Percentiles rank a stretch among this genome's conserved stretches.
Conservation (phyloP, 2,888 invertebrate species). For the Leucania comma region DNA sequence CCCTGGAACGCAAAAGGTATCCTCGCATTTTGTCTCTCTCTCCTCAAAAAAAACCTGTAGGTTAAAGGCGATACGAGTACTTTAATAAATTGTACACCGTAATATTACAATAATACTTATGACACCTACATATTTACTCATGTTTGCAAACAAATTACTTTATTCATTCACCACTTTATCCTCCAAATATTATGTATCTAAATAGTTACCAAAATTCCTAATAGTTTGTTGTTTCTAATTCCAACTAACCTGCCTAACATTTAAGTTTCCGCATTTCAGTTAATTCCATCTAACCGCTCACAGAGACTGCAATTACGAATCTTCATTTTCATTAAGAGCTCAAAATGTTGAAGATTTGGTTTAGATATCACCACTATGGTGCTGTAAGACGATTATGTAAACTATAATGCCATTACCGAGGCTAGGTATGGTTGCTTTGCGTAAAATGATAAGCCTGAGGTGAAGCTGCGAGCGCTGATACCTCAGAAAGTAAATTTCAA, state of each 20-base stretch:
- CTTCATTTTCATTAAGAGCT: slow-evolving; percentile 58
- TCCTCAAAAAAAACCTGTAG: no score
- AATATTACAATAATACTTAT: no score
- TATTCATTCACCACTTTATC: neutral
- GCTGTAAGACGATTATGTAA: slow-evolving; percentile 61
- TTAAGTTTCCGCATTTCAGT: slow-evolving; percentile 43
- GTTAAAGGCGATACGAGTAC: no score
- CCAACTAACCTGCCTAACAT: slow-evolving; percentile 5
- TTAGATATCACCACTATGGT: slow-evolving; percentile 57
- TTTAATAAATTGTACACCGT: no score
- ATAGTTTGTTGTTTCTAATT: slow-evolving; percentile 14
- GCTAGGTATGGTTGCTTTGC: slow-evolving; percentile 60
- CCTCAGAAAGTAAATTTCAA: slow-evolving; percentile 58
- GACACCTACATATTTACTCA: no score
- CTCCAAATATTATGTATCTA: no score
- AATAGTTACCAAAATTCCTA: slow-evolving; percentile 1
- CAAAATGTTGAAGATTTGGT: slow-evolving; percentile 57
- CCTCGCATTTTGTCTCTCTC: no score
- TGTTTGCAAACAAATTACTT: no score
- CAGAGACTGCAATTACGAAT: slow-evolving; percentile 57
- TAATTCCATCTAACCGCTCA: slow-evolving; percentile 38
- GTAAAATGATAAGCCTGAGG: slow-evolving; percentile 62
- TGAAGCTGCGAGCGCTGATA: slow-evolving; percentile 63
- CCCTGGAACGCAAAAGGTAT: no score
- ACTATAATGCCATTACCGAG: slow-evolving; percentile 57